phyloP scores from a whole-genome alignment of 2,113 vertebrate genomes.

The Bungarus multicinctus region DNA sequence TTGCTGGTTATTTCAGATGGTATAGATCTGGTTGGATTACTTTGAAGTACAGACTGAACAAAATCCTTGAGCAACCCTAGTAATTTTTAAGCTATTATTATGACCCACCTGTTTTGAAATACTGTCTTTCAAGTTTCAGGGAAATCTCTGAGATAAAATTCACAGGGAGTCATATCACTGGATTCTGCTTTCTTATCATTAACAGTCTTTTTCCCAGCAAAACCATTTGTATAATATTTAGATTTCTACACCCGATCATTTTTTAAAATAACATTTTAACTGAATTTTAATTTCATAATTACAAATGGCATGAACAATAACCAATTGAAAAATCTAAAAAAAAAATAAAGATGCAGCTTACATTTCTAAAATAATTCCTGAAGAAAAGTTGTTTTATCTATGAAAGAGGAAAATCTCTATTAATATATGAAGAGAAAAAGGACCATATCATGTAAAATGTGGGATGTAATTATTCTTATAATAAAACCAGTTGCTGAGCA shows the following conservation, averaged over 20 bases:
- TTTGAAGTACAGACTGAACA: background rate
- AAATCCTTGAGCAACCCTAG: background rate
- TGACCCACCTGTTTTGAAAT: background rate
- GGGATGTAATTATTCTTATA: background rate
- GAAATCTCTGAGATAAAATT: background rate
- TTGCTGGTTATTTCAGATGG: background rate
- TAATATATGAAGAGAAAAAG: background rate
- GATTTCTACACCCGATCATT: background rate
- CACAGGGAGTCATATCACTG: background rate
- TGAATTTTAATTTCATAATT: background rate
- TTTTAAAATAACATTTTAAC: background rate
- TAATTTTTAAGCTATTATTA: background rate
- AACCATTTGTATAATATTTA: background rate
- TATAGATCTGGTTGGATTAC: background rate
- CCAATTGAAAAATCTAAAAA: background rate
- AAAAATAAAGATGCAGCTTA: background rate
- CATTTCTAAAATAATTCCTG: background rate
- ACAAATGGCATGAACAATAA: background rate
- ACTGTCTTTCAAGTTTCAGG: background rate
- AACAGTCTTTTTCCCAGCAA: background rate
- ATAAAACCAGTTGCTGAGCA: background rate
- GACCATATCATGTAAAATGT: background rate
- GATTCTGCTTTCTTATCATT: slow-evolving; percentile 18
- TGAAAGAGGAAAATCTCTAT: background rate
- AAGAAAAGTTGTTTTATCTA: background rate